Evolutionary conservation across 2,113 vertebrate genomes (phyloP).

Genomic region (Engraulis encrasicolus): DNA sequence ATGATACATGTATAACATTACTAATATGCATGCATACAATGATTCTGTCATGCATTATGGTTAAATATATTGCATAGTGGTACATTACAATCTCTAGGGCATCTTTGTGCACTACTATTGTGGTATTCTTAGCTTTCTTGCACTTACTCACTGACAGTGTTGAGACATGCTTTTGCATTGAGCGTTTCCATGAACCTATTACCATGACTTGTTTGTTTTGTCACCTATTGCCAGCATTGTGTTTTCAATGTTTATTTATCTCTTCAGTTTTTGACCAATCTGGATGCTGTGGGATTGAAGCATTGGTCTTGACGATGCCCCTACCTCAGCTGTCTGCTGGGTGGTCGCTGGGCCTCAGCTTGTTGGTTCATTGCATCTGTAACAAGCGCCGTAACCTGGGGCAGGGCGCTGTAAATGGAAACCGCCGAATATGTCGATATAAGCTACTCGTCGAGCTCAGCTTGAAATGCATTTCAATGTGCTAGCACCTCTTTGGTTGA

Average conservation of each 20-base stretch:
- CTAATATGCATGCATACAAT: not conserved
- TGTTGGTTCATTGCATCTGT: not conserved
- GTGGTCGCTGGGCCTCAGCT: not conserved
- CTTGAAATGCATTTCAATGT: too few relatives aligned
- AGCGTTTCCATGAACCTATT: not conserved
- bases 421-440: too few relatives aligned
- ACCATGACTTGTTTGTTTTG: constrained; percentile 1
- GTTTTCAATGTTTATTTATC: not conserved
- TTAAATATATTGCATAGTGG: too few relatives aligned
- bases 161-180: not conserved
- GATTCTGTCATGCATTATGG: too few relatives aligned
- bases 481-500: too few relatives aligned
- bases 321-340: not conserved
- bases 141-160: not conserved
- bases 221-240: not conserved
- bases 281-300: not conserved
- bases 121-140: not conserved
- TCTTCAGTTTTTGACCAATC: not conserved
- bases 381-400: not conserved
- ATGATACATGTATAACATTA: too few relatives aligned
- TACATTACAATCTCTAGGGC: too few relatives aligned
- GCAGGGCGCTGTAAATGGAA: constrained; percentile 1
- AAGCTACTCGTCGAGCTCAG: too few relatives aligned
- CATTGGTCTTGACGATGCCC: not conserved
- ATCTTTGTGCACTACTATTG: not conserved